Conservation (phyloP, 2,888 invertebrate genomes). For the Drosophila rubida region DNA sequence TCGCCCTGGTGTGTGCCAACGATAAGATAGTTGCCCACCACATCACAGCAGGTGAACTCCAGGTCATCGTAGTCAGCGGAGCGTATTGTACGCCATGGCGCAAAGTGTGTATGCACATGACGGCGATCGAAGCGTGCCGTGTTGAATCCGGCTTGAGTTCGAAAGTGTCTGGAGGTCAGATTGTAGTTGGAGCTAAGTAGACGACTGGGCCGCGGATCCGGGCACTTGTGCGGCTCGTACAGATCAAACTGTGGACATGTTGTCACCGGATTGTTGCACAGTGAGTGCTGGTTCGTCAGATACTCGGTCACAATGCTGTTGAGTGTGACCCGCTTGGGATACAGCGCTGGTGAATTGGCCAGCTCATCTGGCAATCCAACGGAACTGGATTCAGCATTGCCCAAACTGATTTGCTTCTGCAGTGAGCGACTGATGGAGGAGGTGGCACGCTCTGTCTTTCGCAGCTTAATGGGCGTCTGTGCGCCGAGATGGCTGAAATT, state of each 20-base stretch:
- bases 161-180: conserved; percentile 88
- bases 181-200: conserved; percentile 87
- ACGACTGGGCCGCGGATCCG: conserved; percentile 90
- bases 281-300: conserved; percentile 98
- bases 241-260: conserved; percentile 98
- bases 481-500: conserved; percentile 50
- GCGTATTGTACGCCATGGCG: conserved; percentile 90
- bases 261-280: conserved; percentile 98
- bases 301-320: conserved; percentile 98
- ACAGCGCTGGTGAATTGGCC: conserved; percentile 37
- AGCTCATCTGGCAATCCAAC: conserved; percentile 52
- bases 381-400: conserved; percentile 32
- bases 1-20: conserved; percentile 97
- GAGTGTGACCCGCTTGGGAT: conserved; percentile 89
- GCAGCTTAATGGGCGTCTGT: conserved; percentile 68
- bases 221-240: conserved; percentile 98
- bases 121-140: conserved; percentile 90
- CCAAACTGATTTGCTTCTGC: conserved; percentile 86
- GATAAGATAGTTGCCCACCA: conserved; percentile 87
- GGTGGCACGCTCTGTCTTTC: conserved; percentile 61
- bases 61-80: conserved; percentile 88
- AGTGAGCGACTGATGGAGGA: conserved; percentile 78
- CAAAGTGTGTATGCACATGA: conserved; percentile 93
- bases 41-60: conserved; percentile 91
- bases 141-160: conserved; percentile 86